A percentile compares a stretch with the other conserved stretches of the same genome.
These are phyloP conservation scores for Blera fallax DNA, from an alignment of 2,888 invertebrate genomes.

Conservation along the genomic window DNA sequence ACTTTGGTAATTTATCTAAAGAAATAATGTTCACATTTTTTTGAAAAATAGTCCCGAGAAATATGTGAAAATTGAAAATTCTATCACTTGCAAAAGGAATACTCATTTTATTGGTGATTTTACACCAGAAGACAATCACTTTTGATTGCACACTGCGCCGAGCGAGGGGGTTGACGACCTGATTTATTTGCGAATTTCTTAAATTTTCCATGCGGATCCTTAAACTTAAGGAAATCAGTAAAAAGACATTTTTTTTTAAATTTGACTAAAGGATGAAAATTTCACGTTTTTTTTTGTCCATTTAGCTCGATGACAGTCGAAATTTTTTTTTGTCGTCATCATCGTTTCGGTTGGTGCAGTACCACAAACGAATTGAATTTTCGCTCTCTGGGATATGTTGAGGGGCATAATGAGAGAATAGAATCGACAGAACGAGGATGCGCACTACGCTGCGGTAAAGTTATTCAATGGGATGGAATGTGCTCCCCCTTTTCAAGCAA, in stretches of 20 bases:
- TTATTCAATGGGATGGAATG: conserved; percentile 49
- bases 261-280: neutral
- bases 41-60: conserved; percentile 17
- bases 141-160: conserved; percentile 47
- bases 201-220: conserved; percentile 17
- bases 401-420: conserved; percentile 16
- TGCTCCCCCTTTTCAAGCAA: neutral
- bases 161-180: conserved; percentile 60
- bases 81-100: conserved; percentile 37
- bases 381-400: conserved; percentile 41
- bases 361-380: conserved; percentile 56
- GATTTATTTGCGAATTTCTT: conserved; percentile 24
- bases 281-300: conserved; percentile 18
- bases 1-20: neutral
- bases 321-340: conserved; percentile 54
- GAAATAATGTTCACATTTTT: neutral
- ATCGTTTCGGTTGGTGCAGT: conserved; percentile 66
- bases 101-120: conserved; percentile 27
- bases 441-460: conserved; percentile 60
- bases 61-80: conserved; percentile 44
- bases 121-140: conserved; percentile 21
- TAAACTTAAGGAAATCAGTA: neutral
- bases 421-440: conserved; percentile 42
- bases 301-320: conserved; percentile 49
- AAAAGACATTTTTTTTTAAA: conserved; percentile 6